Conservation (phyloP, 2,113 vertebrate genomes). For the Upupa epops region DNA sequence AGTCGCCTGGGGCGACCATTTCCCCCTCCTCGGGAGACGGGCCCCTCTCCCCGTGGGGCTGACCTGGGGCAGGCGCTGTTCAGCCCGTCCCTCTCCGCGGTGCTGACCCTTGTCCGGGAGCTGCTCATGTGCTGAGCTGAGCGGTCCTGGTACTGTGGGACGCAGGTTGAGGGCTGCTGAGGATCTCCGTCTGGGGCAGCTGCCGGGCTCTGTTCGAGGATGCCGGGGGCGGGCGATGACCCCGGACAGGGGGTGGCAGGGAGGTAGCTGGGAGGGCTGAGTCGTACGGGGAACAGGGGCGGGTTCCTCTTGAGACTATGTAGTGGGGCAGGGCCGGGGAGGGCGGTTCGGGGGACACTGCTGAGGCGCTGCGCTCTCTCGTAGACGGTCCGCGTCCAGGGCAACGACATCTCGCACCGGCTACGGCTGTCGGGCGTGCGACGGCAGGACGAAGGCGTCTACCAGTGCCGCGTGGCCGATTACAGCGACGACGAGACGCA, state of each 20-base stretch:
- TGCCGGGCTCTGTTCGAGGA: background rate
- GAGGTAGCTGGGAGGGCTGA: background rate
- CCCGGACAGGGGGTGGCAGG: background rate
- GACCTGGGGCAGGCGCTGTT: background rate
- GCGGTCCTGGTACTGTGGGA: background rate
- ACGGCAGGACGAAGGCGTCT: conserved; percentile 88
- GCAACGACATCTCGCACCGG: conserved; percentile 92
- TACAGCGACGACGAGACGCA: conserved; percentile 88
- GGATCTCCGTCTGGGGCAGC: background rate
- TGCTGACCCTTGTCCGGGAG: background rate
- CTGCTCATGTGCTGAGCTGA: background rate
- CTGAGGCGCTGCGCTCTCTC: conserved; percentile 21
- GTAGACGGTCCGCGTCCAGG: conserved; percentile 93
- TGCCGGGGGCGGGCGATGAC: background rate
- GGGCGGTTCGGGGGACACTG: background rate
- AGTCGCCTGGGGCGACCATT: background rate
- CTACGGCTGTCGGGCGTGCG: conserved; percentile 89
- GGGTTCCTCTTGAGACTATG: too few relatives aligned
- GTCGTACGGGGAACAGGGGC: too few relatives aligned
- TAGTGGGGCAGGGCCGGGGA: too few relatives aligned
- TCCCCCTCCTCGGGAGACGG: background rate
- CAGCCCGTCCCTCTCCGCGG: background rate
- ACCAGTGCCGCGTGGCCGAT: conserved; percentile 93
- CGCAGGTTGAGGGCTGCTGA: background rate
- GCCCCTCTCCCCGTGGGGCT: background rate